phyloP scores from a whole-genome alignment of 2,113 vertebrate genomes.

The Xyliphius kryptos region DNA sequence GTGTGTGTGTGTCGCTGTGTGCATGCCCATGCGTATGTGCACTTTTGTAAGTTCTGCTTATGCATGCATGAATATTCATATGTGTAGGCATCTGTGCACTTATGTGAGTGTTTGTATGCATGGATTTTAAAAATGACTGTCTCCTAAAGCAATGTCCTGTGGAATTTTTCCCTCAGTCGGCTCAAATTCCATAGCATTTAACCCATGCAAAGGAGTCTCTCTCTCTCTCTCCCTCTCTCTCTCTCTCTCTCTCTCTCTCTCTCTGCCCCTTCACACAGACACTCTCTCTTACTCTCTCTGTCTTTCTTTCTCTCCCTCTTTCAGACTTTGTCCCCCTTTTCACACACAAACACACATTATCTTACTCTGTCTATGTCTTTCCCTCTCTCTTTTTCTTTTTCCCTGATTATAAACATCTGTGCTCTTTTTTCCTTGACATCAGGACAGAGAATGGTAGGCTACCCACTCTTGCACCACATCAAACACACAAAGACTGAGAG shows the following conservation, averaged over 20 bases:
- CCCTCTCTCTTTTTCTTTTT: not conserved
- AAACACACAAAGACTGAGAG: constrained; percentile 30
- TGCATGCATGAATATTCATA: too few species aligned
- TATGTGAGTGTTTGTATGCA: too few species aligned
- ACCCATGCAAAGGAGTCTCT: constrained; percentile 32
- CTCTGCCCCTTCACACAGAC: too few species aligned
- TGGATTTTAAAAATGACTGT: too few species aligned
- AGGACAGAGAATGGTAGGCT: constrained; percentile 30
- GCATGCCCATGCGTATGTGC: too few species aligned
- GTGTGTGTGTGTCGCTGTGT: constrained; percentile 23
- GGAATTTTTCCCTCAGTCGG: constrained; percentile 34
- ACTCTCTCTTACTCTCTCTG: too few species aligned
- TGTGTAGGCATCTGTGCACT: too few species aligned
- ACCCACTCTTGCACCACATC: constrained; percentile 33
- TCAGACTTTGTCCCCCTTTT: too few species aligned
- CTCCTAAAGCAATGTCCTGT: constrained; percentile 40
- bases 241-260: constrained; percentile 3
- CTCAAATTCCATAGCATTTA: constrained; percentile 42
- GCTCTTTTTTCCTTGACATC: constrained; percentile 16
- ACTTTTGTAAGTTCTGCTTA: too few species aligned
- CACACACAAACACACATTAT: too few species aligned
- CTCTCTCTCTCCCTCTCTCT: constrained; percentile 15
- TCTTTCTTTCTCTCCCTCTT: too few species aligned
- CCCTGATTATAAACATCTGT: constrained; percentile 42
- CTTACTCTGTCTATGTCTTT: too few species aligned